Conservation (phyloP, 2,113 vertebrate species). For the Calidris pygmaea region DNA sequence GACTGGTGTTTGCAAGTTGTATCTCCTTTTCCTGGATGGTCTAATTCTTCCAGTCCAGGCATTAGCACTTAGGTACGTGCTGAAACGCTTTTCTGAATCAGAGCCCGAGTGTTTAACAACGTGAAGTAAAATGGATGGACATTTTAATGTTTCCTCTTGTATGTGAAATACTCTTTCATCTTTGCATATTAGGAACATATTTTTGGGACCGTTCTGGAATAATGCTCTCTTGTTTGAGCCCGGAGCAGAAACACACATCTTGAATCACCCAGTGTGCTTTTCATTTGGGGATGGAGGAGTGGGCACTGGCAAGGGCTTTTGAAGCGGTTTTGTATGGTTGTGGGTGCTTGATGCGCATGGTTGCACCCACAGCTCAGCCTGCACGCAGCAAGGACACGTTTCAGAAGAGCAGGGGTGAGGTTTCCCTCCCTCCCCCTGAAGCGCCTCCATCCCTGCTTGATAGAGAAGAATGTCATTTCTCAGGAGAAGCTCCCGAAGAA, state of each 20-base stretch:
- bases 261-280: constrained; percentile 69
- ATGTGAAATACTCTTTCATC: constrained; percentile 56
- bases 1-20: neutral
- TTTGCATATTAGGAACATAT: constrained; percentile 69
- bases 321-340: constrained; percentile 36
- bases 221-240: constrained; percentile 62
- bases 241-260: constrained; percentile 66
- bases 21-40: neutral
- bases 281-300: constrained; percentile 26
- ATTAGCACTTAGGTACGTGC: neutral
- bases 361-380: neutral
- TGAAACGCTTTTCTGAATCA: constrained; percentile 18
- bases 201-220: constrained; percentile 70
- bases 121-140: constrained; percentile 20
- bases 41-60: neutral
- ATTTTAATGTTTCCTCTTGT: constrained; percentile 51
- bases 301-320: neutral
- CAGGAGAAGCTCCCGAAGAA: neutral
- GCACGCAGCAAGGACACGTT: neutral
- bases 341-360: neutral
- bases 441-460: neutral
- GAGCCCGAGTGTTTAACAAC: neutral
- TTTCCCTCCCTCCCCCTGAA: constrained; percentile 16
- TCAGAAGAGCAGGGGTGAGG: neutral
- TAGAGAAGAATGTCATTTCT: constrained; percentile 37